These are phyloP conservation scores for Lates japonicus DNA, from an alignment of 2,797 vertebrate species.

Conservation along the genomic window DNA sequence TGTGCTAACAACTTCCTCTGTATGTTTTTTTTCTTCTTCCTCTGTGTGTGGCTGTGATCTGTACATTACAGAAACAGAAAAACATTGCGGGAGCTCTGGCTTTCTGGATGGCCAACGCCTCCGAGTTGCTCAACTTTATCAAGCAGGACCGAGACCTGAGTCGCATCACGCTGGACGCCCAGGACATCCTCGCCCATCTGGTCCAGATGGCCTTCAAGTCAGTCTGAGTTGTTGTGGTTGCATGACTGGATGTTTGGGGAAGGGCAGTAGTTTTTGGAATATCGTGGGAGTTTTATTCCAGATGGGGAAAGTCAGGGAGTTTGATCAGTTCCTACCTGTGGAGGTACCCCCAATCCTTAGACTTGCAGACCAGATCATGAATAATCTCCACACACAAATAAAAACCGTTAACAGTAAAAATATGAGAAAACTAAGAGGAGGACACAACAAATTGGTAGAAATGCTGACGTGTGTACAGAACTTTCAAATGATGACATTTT, in stretches of 20 bases:
- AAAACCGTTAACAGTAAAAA: no score
- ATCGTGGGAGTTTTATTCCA: no score
- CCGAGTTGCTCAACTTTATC: constrained; percentile 97
- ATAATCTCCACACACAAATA: no score
- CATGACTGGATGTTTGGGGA: not conserved
- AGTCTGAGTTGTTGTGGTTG: constrained; percentile 66
- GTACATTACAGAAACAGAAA: constrained; percentile 94
- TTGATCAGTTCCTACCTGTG: no score
- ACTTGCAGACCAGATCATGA: no score
- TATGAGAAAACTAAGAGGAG: no score
- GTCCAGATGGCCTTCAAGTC: constrained; percentile 99
- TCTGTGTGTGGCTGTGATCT: constrained; percentile 49
- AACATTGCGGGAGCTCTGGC: constrained; percentile 98
- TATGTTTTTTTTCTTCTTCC: constrained; percentile 15
- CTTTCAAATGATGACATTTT: no score
- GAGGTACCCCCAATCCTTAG: no score
- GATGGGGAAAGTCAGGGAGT: no score
- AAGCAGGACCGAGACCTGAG: constrained; percentile 98
- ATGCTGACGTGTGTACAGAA: no score
- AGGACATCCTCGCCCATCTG: constrained; percentile 96
- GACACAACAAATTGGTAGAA: no score
- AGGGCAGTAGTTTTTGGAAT: no score
- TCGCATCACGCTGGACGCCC: constrained; percentile 94
- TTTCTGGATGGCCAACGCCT: constrained; percentile 99
- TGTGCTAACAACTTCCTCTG: constrained; percentile 37